Conservation (phyloP, 1,140 invertebrate genomes). For the Venturia canescens region DNA sequence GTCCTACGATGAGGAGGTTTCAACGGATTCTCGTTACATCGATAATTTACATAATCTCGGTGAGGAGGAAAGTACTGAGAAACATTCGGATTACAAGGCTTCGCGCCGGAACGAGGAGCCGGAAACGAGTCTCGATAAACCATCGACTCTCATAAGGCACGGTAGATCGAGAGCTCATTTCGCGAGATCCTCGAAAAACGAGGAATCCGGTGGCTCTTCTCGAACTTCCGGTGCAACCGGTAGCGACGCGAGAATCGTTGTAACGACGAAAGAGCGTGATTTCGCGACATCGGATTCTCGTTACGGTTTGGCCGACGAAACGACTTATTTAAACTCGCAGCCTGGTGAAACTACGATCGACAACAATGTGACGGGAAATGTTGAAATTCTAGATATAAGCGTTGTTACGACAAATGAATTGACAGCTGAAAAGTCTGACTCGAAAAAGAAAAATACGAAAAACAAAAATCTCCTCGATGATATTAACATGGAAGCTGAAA, state of each 20-base stretch:
- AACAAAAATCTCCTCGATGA: not conserved
- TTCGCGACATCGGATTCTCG: not conserved
- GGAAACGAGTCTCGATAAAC: slow-evolving; percentile 62
- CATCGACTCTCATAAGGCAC: slow-evolving; percentile 67
- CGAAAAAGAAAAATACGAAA: not conserved
- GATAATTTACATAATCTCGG: not conserved
- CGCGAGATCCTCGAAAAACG: slow-evolving; percentile 56
- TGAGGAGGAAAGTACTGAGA: not conserved
- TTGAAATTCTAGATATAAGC: not conserved
- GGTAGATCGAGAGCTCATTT: slow-evolving; percentile 69
- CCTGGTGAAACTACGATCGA: not conserved
- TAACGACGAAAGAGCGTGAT: slow-evolving; percentile 26
- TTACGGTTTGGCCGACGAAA: slow-evolving; percentile 44
- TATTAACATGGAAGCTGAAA: not conserved
- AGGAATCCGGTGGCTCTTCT: slow-evolving; percentile 39
- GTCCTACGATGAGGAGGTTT: not conserved
- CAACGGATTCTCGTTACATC: not conserved
- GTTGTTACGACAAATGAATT: not conserved
- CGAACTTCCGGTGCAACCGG: slow-evolving; percentile 26
- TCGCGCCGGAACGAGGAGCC: not conserved
- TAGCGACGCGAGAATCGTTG: not conserved
- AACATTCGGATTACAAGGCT: not conserved
- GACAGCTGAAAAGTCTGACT: not conserved
- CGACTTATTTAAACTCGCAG: slow-evolving; percentile 26
- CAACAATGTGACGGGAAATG: not conserved